Percentiles rank a stretch among this genome's conserved stretches.
Conservation (phyloP, 2,888 invertebrate species). For the Rotaria socialis region DNA sequence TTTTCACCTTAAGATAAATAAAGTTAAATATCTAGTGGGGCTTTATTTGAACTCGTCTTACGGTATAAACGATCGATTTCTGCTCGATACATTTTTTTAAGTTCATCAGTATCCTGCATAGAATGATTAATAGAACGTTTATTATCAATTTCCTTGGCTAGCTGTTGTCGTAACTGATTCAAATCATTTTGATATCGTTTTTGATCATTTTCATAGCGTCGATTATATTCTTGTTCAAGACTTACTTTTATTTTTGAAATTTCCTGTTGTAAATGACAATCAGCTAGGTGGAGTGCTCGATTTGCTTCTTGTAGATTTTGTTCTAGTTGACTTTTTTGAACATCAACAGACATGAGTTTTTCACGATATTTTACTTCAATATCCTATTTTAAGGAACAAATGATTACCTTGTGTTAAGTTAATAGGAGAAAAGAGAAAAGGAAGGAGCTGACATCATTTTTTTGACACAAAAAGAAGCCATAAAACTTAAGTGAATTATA, state of each 20-base stretch:
- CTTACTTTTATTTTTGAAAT: background rate
- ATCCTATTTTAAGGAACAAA: background rate
- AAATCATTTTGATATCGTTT: background rate
- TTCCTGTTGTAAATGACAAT: slow-evolving; percentile 24
- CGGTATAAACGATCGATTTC: slow-evolving; percentile 26
- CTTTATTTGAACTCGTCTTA: background rate
- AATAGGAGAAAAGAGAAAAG: too few relatives aligned
- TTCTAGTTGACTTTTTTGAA: background rate
- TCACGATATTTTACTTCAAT: slow-evolving; percentile 4
- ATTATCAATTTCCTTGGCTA: background rate
- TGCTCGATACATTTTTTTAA: background rate
- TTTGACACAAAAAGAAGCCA: too few relatives aligned
- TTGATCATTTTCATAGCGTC: background rate
- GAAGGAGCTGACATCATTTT: too few relatives aligned
- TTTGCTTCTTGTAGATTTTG: background rate
- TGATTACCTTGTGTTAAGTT: too few relatives aligned
- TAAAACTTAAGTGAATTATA: too few relatives aligned
- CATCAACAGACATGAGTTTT: background rate
- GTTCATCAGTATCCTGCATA: background rate
- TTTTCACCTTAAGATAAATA: background rate
- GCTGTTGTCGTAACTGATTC: background rate
- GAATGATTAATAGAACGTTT: background rate
- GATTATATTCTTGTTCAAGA: slow-evolving; percentile 27
- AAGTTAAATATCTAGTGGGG: too few relatives aligned
- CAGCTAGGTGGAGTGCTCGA: background rate